Conservation (phyloP, 1,140 invertebrate genomes). For the Pentalonia nigronervosa region DNA sequence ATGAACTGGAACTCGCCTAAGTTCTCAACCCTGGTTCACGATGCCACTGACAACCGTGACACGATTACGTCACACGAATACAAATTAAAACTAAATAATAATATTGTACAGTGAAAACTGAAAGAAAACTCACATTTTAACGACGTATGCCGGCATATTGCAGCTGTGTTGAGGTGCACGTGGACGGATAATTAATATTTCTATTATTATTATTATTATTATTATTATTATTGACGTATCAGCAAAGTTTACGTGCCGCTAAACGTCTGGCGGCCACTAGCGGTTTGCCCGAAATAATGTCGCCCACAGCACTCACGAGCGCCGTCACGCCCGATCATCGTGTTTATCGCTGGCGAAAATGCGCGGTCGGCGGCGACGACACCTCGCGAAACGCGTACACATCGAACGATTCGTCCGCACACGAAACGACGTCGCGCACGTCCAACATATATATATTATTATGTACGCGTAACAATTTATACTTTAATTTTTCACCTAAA, state of each 20-base stretch:
- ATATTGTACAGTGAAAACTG: not conserved
- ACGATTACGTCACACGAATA: not conserved
- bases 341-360: not conserved
- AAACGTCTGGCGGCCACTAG: conserved; percentile 24
- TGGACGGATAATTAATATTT: conserved; percentile 13
- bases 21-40: not conserved
- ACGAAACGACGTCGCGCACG: not conserved
- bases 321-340: conserved; percentile 54
- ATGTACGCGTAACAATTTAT: not conserved
- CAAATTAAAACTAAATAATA: not conserved
- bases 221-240: not conserved
- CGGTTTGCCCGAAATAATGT: conserved; percentile 4
- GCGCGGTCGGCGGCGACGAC: not conserved
- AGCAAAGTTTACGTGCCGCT: not conserved
- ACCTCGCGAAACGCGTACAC: not conserved
- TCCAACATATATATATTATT: not conserved
- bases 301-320: conserved; percentile 43
- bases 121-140: conserved; percentile 52
- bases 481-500: conserved; percentile 8
- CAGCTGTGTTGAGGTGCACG: not conserved
- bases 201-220: not conserved
- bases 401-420: not conserved
- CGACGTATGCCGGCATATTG: conserved; percentile 54
- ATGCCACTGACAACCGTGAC: not conserved
- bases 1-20: not conserved